Conservation (phyloP, 1,140 invertebrate species). For the Scaptomyza montana region DNA sequence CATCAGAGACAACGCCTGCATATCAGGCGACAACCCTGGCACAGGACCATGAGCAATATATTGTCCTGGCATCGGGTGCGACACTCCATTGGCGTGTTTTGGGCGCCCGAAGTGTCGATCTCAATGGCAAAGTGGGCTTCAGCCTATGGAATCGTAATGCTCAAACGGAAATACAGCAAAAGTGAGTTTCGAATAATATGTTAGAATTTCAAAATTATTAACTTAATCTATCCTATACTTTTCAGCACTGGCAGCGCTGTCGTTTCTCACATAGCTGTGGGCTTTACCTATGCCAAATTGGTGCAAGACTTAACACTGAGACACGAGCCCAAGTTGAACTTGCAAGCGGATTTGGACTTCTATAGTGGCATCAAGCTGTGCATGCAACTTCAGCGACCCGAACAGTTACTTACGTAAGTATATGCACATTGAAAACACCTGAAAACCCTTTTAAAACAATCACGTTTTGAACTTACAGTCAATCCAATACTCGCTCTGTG, state of each 20-base stretch:
- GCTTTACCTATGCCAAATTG: slow-evolving; percentile 88
- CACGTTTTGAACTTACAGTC: slow-evolving; percentile 31
- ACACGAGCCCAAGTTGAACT: slow-evolving; percentile 89
- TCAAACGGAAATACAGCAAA: slow-evolving; percentile 91
- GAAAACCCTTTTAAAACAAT: no score
- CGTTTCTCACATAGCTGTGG: slow-evolving; percentile 87
- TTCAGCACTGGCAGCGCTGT: slow-evolving; percentile 89
- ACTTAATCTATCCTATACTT: slow-evolving; percentile 26
- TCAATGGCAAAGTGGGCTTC: slow-evolving; percentile 92
- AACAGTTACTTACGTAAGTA: slow-evolving; percentile 87
- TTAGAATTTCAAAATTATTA: no score
- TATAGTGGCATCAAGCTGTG: slow-evolving; percentile 90
- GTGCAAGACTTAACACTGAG: slow-evolving; percentile 89
- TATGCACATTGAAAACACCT: not conserved
- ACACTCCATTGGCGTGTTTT: slow-evolving; percentile 88
- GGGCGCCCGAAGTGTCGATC: slow-evolving; percentile 91
- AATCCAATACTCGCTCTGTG: slow-evolving; percentile 54
- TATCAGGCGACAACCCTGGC: slow-evolving; percentile 90
- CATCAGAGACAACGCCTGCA: slow-evolving; percentile 91
- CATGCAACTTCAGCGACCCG: slow-evolving; percentile 90
- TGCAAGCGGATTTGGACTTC: slow-evolving; percentile 92
- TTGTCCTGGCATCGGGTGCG: slow-evolving; percentile 90
- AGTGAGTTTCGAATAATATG: slow-evolving; percentile 84
- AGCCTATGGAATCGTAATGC: slow-evolving; percentile 95
- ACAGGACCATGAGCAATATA: slow-evolving; percentile 89